phyloP scores from a whole-genome alignment of 2,113 vertebrate species.

The Ivindomyrus marchei region DNA sequence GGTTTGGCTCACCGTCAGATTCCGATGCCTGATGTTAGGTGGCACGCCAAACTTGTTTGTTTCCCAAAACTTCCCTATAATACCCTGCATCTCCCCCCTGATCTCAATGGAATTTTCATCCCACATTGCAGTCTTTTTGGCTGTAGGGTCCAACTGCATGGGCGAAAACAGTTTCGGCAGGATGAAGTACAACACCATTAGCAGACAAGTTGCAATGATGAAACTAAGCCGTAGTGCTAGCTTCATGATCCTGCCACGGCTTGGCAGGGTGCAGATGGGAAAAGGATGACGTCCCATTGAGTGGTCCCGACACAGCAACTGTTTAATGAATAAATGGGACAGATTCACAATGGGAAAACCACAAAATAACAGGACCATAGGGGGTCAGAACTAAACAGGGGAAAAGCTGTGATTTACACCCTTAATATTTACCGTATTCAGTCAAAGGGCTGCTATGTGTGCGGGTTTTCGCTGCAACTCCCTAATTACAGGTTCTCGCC shows the following conservation, averaged over 20 bases:
- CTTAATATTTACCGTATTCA: too few relatives aligned
- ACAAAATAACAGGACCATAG: too few relatives aligned
- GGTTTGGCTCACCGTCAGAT: conserved; percentile 44
- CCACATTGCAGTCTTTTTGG: background rate
- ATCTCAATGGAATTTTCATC: background rate
- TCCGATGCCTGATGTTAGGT: conserved; percentile 44
- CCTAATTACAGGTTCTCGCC: too few relatives aligned
- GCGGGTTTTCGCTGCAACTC: too few relatives aligned
- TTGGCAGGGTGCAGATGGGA: too few relatives aligned
- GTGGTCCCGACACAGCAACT: too few relatives aligned
- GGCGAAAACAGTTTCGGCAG: background rate
- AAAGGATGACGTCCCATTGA: too few relatives aligned
- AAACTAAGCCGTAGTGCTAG: background rate
- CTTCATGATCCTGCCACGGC: background rate
- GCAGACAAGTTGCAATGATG: background rate
- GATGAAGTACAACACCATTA: background rate
- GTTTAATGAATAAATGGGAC: too few relatives aligned
- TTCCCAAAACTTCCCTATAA: conserved; percentile 51
- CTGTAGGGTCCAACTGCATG: background rate
- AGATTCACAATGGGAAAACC: too few relatives aligned
- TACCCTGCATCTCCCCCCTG: conserved; percentile 25
- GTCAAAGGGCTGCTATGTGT: too few relatives aligned
- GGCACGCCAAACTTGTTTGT: conserved; percentile 68
- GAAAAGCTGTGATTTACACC: too few relatives aligned
- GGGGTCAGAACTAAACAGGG: too few relatives aligned